Evolutionary conservation across 2,888 invertebrate species (phyloP).

Genomic region (Caenorhabditis sp.): DNA sequence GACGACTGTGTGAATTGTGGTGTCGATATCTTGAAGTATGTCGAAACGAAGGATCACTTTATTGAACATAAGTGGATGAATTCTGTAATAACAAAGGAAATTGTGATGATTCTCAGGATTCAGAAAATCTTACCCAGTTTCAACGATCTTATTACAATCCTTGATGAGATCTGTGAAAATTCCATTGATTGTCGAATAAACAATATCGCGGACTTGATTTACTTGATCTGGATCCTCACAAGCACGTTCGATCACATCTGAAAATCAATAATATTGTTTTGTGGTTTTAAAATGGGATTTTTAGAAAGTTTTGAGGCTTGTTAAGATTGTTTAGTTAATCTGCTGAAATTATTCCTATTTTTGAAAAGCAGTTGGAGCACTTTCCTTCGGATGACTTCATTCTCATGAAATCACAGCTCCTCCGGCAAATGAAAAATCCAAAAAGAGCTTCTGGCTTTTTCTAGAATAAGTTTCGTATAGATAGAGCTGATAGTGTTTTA

Average conservation of each 20-base stretch:
- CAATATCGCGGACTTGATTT: neutral
- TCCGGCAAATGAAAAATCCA: no score
- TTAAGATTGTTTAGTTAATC: no score
- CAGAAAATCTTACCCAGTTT: neutral
- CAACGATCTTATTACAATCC: neutral
- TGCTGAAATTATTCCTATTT: no score
- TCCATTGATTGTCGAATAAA: neutral
- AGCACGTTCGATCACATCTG: constrained; percentile 30
- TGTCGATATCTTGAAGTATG: neutral
- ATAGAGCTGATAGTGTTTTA: no score
- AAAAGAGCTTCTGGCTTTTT: no score
- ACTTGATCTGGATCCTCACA: constrained; percentile 13
- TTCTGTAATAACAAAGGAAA: neutral
- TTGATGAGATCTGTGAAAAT: neutral
- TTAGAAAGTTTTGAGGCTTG: no score
- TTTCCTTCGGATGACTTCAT: no score
- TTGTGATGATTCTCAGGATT: no score
- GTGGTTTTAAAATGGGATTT: no score
- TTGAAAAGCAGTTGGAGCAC: no score
- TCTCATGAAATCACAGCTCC: no score
- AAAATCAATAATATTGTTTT: neutral
- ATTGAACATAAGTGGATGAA: neutral
- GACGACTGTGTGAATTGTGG: neutral
- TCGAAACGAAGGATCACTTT: neutral
- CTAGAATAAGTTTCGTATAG: no score